Percentiles rank a stretch among this genome's conserved stretches.
phyloP scores from a whole-genome alignment of 2,797 vertebrate genomes.

The Urophycis tenuis region DNA sequence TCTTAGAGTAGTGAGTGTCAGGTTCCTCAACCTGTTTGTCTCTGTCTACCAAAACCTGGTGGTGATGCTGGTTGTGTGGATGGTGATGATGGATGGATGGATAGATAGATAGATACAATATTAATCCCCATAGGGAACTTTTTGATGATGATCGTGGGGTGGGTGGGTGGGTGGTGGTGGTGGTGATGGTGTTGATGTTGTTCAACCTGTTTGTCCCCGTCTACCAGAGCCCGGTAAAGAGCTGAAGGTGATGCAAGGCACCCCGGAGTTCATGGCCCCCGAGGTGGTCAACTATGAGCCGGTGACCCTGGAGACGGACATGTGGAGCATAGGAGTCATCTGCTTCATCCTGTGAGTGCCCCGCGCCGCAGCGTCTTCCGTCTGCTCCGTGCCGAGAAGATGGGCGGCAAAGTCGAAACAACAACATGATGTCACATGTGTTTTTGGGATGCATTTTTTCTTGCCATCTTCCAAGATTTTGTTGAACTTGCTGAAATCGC shows the following conservation, averaged over 20 bases:
- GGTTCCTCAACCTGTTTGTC: background rate
- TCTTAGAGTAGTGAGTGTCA: background rate
- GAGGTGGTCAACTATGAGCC: conserved; percentile 81
- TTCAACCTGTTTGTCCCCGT: background rate
- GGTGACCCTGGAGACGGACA: conserved; percentile 72
- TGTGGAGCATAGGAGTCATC: conserved; percentile 88
- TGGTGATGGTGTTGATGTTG: background rate
- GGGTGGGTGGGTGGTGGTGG: background rate
- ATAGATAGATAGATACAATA: too few species aligned
- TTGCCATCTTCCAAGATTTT: too few species aligned
- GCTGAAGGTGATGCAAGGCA: conserved; percentile 77
- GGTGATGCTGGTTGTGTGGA: background rate
- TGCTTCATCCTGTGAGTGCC: conserved; percentile 80
- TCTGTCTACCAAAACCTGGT: conserved; percentile 55
- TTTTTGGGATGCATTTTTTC: too few species aligned
- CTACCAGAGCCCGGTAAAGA: conserved; percentile 63
- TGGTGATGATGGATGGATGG: too few species aligned
- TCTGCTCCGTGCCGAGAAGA: background rate
- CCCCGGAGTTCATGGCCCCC: conserved; percentile 84
- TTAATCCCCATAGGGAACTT: too few species aligned
- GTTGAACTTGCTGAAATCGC: too few species aligned
- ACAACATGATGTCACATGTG: background rate
- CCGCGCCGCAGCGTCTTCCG: background rate
- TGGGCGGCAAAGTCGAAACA: background rate
- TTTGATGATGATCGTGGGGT: too few species aligned